phyloP scores from a whole-genome alignment of 2,113 vertebrate genomes.

The Ammodytes marinus region DNA sequence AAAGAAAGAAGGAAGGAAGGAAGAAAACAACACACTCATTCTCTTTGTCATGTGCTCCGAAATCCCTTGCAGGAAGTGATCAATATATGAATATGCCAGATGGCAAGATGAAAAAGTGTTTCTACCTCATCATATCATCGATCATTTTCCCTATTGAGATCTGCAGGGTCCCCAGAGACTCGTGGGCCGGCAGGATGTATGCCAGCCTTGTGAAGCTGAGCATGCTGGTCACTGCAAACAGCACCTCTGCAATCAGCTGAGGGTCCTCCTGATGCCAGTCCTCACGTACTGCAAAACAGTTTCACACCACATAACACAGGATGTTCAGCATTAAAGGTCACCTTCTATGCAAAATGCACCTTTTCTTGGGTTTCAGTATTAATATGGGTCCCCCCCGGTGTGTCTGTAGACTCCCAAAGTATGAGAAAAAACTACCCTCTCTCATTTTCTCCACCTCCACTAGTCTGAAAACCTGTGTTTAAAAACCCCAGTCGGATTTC shows the following conservation, averaged over 20 bases:
- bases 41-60: not conserved
- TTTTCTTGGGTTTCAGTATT: no score
- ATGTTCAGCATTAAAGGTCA: not conserved
- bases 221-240: constrained; percentile 94
- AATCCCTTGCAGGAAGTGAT: not conserved
- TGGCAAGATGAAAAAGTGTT: not conserved
- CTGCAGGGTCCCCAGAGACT: constrained; percentile 92
- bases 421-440: no score
- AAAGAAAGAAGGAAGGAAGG: no score
- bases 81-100: not conserved
- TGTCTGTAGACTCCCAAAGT: no score
- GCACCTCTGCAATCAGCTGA: constrained; percentile 90
- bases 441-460: no score
- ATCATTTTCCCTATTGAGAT: constrained; percentile 96
- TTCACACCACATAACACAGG: not conserved
- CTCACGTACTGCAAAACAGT: constrained; percentile 76
- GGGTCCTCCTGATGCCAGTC: constrained; percentile 92
- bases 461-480: no score
- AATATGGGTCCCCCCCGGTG: no score
- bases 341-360: no score
- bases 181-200: constrained; percentile 92
- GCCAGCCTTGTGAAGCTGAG: constrained; percentile 92
- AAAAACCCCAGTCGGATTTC: no score
- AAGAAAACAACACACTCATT: not conserved
- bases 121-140: constrained; percentile 92